Percentiles rank a stretch among this genome's conserved stretches.
Conservation (phyloP, 2,888 invertebrate species). For the Cataglyphis livida region DNA sequence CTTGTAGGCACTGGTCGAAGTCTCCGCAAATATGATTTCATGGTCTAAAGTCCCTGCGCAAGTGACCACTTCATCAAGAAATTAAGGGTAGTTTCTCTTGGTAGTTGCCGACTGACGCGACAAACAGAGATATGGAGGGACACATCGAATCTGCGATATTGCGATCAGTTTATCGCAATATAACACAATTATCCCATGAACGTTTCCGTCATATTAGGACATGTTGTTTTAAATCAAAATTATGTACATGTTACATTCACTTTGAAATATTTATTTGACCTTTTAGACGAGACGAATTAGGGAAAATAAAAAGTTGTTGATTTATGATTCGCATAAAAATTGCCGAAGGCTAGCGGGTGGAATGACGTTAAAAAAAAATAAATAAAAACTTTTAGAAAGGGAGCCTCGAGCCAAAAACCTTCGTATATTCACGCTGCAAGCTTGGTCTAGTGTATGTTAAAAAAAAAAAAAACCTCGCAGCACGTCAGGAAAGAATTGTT, state of each 20-base stretch:
- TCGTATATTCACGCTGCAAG: constrained; percentile 49
- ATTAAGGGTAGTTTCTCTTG: constrained; percentile 63
- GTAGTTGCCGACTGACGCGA: constrained; percentile 8
- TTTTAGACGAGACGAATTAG: not conserved
- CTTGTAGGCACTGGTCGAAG: constrained; percentile 51
- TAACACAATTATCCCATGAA: constrained; percentile 2
- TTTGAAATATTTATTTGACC: not conserved
- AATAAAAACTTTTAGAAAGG: not conserved
- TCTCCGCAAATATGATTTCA: constrained; percentile 70
- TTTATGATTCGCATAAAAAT: constrained; percentile 5
- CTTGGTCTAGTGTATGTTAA: constrained; percentile 38
- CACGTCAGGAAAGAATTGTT: constrained; percentile 64
- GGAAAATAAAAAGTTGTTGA: not conserved
- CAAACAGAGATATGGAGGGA: constrained; percentile 41
- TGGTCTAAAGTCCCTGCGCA: constrained; percentile 60
- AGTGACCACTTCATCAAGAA: constrained; percentile 71
- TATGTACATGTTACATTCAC: not conserved
- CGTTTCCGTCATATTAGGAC: not conserved
- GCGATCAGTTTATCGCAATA: constrained; percentile 10
- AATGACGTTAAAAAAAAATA: not conserved
- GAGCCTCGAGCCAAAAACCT: not conserved
- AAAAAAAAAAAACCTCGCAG: constrained; percentile 67
- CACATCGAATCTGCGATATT: not conserved
- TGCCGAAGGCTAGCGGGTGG: not conserved
- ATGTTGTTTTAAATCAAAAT: not conserved